Evolutionary conservation across 1,140 invertebrate genomes (phyloP).

Genomic region (Akabosia matsudoensis): DNA sequence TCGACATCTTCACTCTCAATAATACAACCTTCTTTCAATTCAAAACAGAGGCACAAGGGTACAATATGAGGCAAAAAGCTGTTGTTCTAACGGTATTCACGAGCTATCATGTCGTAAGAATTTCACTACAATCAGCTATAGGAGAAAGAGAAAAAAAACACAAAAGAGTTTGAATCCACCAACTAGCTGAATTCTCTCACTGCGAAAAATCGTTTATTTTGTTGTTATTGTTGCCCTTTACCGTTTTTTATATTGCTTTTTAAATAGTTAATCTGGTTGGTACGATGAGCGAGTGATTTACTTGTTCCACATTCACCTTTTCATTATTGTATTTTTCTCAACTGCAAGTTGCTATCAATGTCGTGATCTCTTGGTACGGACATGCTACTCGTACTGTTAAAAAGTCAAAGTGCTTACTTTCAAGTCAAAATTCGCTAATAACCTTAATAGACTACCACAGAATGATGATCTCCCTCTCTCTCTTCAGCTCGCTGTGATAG

Average conservation of each 20-base stretch:
- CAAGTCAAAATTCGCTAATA: slow-evolving; percentile 11
- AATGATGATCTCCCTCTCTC: background rate
- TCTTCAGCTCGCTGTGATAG: background rate
- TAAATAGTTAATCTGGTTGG: background rate
- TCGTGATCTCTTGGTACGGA: background rate
- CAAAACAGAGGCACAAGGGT: background rate
- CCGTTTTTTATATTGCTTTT: background rate
- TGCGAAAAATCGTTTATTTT: background rate
- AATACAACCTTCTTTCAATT: background rate
- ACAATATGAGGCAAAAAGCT: background rate
- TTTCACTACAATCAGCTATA: background rate
- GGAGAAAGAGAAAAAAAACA: background rate
- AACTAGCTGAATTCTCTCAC: background rate
- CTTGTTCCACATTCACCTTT: slow-evolving; percentile 7
- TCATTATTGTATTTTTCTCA: background rate
- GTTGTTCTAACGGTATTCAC: background rate
- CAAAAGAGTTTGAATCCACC: too few relatives aligned
- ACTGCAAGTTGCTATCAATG: background rate
- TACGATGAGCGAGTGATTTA: slow-evolving; percentile 2
- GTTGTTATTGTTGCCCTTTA: background rate
- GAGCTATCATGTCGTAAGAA: background rate
- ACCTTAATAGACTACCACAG: background rate
- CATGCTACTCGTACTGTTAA: background rate
- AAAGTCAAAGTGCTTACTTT: slow-evolving; percentile 1
- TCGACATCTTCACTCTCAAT: background rate